These are phyloP conservation scores for Sminthurinus aureus DNA, from an alignment of 2,888 invertebrate genomes.

Conservation along the genomic window DNA sequence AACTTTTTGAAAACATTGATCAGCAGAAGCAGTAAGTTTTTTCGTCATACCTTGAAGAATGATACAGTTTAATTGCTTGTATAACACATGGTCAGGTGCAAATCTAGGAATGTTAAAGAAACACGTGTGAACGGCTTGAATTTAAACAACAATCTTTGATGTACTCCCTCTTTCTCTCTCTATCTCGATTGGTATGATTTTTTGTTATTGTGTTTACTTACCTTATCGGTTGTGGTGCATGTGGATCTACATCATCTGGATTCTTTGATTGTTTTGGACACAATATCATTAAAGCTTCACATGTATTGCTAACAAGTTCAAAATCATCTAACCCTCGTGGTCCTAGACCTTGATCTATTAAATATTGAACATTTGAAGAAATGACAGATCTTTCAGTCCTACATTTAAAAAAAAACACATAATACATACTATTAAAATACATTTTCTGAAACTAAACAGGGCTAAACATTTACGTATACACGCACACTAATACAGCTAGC, in stretches of 20 bases:
- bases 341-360: conserved; percentile 52
- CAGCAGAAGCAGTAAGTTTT: conserved; percentile 40
- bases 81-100: conserved; percentile 42
- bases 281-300: conserved; percentile 52
- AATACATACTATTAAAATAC: not conserved
- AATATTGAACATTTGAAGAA: conserved; percentile 48
- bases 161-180: too few species aligned
- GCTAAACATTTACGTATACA: too few species aligned
- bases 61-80: conserved; percentile 44
- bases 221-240: not conserved
- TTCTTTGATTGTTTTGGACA: conserved; percentile 45
- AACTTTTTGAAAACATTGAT: conserved; percentile 46
- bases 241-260: conserved; percentile 25
- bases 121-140: not conserved
- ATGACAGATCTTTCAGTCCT: conserved; percentile 32
- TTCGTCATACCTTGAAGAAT: conserved; percentile 49
- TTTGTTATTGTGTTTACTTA: too few species aligned
- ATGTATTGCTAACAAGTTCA: conserved; percentile 50
- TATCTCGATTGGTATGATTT: too few species aligned
- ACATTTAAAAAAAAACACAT: not conserved
- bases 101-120: conserved; percentile 35
- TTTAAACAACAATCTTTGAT: too few species aligned
- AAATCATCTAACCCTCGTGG: conserved; percentile 48
- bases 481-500: too few species aligned
- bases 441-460: not conserved